Evolutionary conservation across 2,113 vertebrate species (phyloP), one percentile per base, ranked within the genome.

Genomic region (Raja brachyura): DNA sequence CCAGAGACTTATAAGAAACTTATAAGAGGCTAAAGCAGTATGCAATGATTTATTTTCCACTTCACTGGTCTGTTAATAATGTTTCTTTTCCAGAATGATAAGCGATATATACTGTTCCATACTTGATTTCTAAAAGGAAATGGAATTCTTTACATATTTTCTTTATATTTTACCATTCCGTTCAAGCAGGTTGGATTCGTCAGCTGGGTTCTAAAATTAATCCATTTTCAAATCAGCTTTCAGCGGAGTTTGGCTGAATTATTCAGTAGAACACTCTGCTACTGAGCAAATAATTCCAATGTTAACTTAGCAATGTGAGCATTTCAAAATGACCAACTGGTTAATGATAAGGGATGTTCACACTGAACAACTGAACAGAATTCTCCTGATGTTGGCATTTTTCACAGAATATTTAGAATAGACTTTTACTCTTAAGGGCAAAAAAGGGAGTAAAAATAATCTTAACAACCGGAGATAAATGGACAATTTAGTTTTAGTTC

Each of bases 81-180:
- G n/a, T 86, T 63, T 86, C 83, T 86, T 86, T 61, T n/a, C 83
- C 5, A 31, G 83, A 86, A 86, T 18, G 28, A n/a, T 16, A 5
- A 22, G 81, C 25, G 28, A 86, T 63, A 86, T 63, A 86, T 63
- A 61, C 56, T 28, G 61, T 63, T 86, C 28, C 14, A 86, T 86
- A 61, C 81, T 85, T 85, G 81, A 54, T 85, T 61, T 25, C 14
- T 13, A 61, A 85, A 54, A 63, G 56, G 9, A 25, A 86, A 10
- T n/a, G 59, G 61, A 86, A 85, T 86, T 70, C 20, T 70, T 28
- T n/a, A 63, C 83, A 86, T 16, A 86, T 86, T 86, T 86, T 18
- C 83, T 63, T 28, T 31, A 61, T 86, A 61, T n/a, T 86, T 86
- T 63, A 86, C 83, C 63, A 85, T 86, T 86, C 59, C 61, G 56